Conservation (phyloP, 2,797 vertebrate genomes). For the Intellagama lesueurii region DNA sequence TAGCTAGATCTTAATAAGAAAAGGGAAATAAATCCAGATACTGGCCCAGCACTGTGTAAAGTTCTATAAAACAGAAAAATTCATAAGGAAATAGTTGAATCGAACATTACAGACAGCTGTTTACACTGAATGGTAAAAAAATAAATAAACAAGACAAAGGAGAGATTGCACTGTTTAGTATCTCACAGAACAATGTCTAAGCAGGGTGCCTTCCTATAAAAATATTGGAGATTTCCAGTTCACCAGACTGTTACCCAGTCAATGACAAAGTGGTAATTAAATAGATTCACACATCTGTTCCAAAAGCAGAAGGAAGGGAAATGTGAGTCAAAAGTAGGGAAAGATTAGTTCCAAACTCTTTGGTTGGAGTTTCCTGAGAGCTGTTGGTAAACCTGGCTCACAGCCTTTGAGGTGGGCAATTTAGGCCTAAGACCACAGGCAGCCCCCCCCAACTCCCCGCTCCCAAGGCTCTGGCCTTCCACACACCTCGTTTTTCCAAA, state of each 20-base stretch:
- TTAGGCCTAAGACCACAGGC: too few species aligned
- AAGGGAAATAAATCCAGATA: background rate
- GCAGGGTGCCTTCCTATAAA: background rate
- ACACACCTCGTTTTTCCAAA: too few species aligned
- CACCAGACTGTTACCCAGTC: background rate
- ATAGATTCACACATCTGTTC: background rate
- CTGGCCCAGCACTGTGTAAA: background rate
- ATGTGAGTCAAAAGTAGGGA: too few species aligned
- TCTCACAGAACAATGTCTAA: background rate
- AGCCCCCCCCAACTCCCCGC: too few species aligned
- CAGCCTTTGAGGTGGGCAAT: too few species aligned
- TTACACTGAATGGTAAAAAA: background rate
- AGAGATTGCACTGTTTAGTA: background rate
- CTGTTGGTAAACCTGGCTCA: background rate
- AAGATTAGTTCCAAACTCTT: background rate
- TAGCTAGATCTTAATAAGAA: background rate
- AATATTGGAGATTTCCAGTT: background rate
- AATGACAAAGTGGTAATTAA: background rate
- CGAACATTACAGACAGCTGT: background rate
- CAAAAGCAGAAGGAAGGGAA: background rate
- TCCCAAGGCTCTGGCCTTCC: too few species aligned
- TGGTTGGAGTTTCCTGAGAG: background rate
- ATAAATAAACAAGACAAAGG: background rate
- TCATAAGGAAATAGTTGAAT: slow-evolving; percentile 21
- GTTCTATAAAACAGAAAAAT: background rate